These are phyloP conservation scores for Diorhabda sublineata DNA, from an alignment of 1,140 invertebrate species.

Conservation along the genomic window DNA sequence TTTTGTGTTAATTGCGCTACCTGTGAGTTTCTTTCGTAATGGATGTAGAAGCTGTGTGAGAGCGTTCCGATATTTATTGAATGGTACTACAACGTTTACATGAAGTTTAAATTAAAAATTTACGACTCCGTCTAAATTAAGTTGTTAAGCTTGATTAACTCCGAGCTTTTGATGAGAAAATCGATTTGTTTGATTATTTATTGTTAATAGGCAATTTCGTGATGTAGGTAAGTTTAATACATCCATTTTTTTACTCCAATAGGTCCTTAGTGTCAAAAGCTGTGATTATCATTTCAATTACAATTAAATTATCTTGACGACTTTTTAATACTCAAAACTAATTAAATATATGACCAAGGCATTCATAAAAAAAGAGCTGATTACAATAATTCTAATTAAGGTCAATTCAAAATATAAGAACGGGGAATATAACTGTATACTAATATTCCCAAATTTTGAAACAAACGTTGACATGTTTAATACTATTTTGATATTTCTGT, in stretches of 20 bases:
- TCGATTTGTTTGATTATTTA: background rate
- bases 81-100: background rate
- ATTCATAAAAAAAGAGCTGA: no score
- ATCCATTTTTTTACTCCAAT: background rate
- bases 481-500: no score
- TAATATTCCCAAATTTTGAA: no score
- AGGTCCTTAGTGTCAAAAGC: background rate
- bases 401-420: no score
- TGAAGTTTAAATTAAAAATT: background rate
- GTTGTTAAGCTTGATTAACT: constrained; percentile 1
- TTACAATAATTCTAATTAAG: no score
- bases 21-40: background rate
- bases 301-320: no score
- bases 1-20: background rate
- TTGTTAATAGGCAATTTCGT: background rate
- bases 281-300: background rate
- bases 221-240: background rate
- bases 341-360: no score
- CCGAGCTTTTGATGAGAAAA: constrained; percentile 2
- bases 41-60: constrained; percentile 1
- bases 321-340: no score
- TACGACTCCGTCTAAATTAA: background rate
- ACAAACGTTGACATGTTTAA: no score
- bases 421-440: no score
- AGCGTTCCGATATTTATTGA: background rate